These are phyloP conservation scores for Lichenostomus cassidix DNA, from an alignment of 2,113 vertebrate genomes.

Conservation along the genomic window DNA sequence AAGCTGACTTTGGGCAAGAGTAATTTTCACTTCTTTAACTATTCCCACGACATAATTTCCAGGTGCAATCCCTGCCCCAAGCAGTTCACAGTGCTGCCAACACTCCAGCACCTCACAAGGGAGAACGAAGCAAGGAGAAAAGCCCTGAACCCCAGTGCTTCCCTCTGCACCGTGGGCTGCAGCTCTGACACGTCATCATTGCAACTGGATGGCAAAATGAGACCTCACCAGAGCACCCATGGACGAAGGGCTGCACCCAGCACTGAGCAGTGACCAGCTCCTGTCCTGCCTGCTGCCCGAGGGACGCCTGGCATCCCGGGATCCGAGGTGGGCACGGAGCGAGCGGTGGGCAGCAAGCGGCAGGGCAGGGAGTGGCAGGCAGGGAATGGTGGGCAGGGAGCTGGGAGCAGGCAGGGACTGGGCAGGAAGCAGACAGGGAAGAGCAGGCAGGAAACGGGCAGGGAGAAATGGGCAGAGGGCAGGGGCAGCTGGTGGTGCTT, in stretches of 20 bases:
- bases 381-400: neutral
- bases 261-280: rapidly evolving
- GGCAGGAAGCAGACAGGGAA: neutral
- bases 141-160: neutral
- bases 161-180: neutral
- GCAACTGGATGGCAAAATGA: neutral
- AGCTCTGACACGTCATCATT: conserved; percentile 23
- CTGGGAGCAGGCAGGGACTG: neutral
- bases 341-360: rapidly evolving
- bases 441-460: neutral
- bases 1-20: neutral
- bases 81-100: neutral
- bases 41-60: neutral
- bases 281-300: neutral
- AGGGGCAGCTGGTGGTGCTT: too few relatives aligned
- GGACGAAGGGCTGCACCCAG: neutral
- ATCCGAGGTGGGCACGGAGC: neutral
- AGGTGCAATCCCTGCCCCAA: neutral
- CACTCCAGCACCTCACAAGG: neutral
- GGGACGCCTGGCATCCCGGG: neutral
- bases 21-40: neutral
- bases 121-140: neutral
- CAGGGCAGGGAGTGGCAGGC: neutral
- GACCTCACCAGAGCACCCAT: neutral
- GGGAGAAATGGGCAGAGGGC: neutral